Evolutionary conservation across 37 sponge, comb jelly and placozoan species (phyloP), one percentile per base, ranked within the genome.

Genomic region (Amphimedon queenslandica): DNA sequence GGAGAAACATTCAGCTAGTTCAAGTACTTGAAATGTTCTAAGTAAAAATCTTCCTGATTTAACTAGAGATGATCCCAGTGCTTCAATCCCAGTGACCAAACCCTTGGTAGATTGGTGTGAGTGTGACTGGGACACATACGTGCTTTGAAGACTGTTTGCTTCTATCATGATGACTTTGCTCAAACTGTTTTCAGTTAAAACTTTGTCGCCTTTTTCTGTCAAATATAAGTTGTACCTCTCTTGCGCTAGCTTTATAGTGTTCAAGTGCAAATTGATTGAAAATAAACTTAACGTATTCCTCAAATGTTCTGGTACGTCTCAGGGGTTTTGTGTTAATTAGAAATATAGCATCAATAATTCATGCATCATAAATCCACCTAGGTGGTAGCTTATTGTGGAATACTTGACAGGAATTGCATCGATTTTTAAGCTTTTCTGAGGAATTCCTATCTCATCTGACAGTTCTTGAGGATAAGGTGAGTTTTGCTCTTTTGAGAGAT

Each of bases 311-410:
- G 42, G 51, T 57, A 20, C 23, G 24, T 28, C 63, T 55, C 60
- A 71, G 58, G 39, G 70, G 79, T 1, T 53, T 70, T 11, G 41
- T 78, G 34, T 78, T 78, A 4, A 78, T 78, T 30, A 78, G 10
- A 47, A 78, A 78, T 70, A 78, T 78, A 37, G 51, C 70, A n/a
- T n/a, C n/a, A n/a, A n/a, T n/a, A n/a, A n/a, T n/a, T n/a, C n/a
- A n/a, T n/a, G n/a, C n/a, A n/a, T 31, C 31, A 58, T 70, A 61
- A 32, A 42, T 30, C 77, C 77, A 76, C 33, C 6, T 38, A 27
- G 40, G n/a, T n/a, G n/a, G n/a, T n/a, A n/a, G n/a, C n/a, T n/a
- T n/a, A n/a, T n/a, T n/a, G n/a, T n/a, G n/a, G n/a, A n/a, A n/a
- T n/a, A n/a, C n/a, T n/a, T n/a, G n/a, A n/a, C n/a, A n/a, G n/a